Evolutionary conservation across 2,113 vertebrate genomes (phyloP).

Genomic region (Sclerurus mexicanus): DNA sequence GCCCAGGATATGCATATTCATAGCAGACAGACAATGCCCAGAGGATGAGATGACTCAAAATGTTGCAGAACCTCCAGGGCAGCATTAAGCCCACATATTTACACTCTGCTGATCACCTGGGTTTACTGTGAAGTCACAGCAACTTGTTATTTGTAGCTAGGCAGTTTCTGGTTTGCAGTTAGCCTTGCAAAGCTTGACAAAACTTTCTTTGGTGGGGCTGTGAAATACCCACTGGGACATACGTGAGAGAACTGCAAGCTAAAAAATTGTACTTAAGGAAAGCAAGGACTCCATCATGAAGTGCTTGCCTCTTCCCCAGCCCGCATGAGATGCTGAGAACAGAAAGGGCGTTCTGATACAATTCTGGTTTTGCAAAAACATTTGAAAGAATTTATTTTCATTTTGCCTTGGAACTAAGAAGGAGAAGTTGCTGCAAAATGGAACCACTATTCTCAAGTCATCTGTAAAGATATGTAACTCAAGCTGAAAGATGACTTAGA

Average conservation of each 20-base stretch:
- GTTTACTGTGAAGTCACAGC: not conserved
- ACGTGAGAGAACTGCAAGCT: not conserved
- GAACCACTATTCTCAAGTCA: not conserved
- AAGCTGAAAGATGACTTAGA: not conserved
- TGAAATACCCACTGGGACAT: not conserved
- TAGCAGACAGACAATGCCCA: not conserved
- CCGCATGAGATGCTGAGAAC: not conserved
- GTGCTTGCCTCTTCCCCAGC: not conserved
- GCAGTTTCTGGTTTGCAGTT: not conserved
- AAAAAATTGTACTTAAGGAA: not conserved
- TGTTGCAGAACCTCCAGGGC: not conserved
- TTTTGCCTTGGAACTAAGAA: not conserved
- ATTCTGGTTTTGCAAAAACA: not conserved
- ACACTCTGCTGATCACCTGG: not conserved
- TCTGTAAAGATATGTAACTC: not conserved
- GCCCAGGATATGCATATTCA: not conserved
- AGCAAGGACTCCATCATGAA: not conserved
- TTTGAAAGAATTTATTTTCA: not conserved
- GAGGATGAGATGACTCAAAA: not conserved
- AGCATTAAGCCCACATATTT: rapidly evolving
- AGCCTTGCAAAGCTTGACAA: not conserved
- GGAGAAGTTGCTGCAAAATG: not conserved
- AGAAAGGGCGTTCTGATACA: not conserved
- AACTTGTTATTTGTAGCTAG: not conserved
- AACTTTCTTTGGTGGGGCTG: not conserved